A percentile compares a stretch with the other conserved stretches of the same genome.
phyloP scores from a whole-genome alignment of 2,797 vertebrate genomes.

The Rhynchonycteris naso region DNA sequence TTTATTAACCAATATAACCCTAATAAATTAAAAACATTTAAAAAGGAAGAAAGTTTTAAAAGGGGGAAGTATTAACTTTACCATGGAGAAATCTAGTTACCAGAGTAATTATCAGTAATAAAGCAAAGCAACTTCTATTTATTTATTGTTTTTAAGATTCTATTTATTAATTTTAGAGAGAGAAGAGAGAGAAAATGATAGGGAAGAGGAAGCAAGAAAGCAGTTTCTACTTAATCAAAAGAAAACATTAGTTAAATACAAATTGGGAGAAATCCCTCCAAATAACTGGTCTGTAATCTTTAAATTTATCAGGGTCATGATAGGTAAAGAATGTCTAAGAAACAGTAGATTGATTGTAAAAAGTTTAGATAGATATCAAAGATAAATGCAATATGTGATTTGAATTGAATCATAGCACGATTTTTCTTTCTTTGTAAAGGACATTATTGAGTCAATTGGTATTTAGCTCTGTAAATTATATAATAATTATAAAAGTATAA shows the following conservation, averaged over 20 bases:
- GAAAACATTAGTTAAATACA: neutral
- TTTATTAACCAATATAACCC: neutral
- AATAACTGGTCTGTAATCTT: neutral
- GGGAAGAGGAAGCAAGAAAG: too few relatives aligned
- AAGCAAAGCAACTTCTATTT: neutral
- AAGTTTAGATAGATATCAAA: slow-evolving; percentile 25
- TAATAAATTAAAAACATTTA: neutral
- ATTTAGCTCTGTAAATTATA: neutral
- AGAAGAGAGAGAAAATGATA: too few relatives aligned
- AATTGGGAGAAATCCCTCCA: neutral
- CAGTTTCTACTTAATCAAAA: neutral
- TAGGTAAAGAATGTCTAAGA: neutral
- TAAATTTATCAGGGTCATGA: neutral
- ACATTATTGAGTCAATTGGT: neutral
- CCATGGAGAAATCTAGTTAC: neutral
- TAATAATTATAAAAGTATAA: neutral
- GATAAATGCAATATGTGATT: neutral
- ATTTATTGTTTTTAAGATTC: too few relatives aligned
- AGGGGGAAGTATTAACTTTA: neutral
- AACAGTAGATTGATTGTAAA: neutral
- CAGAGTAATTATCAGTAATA: neutral
- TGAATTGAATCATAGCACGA: neutral
- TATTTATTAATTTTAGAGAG: too few relatives aligned
- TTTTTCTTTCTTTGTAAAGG: neutral
- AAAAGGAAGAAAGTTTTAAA: neutral